phyloP scores from a whole-genome alignment of 2,888 invertebrate species.

The Deilephila porcellus region DNA sequence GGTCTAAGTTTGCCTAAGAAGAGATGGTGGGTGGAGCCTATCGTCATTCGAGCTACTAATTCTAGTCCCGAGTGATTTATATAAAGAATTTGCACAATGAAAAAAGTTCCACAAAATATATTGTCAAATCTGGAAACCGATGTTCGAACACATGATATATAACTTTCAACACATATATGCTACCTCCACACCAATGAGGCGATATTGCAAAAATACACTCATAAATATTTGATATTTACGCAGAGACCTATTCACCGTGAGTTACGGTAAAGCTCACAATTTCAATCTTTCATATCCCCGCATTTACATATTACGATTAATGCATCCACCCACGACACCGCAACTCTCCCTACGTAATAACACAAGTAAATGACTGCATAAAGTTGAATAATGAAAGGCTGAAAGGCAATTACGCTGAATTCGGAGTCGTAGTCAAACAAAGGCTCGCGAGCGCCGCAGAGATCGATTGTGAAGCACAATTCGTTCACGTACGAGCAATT shows the following conservation, averaged over 20 bases:
- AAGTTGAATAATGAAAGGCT: conserved; percentile 84
- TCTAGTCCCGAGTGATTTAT: no score
- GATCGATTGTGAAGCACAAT: conserved; percentile 81
- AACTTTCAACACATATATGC: no score
- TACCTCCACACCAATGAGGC: no score
- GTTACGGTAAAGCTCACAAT: conserved; percentile 55
- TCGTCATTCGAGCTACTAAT: no score
- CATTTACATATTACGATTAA: conserved; percentile 84
- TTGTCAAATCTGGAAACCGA: no score
- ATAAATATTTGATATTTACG: conserved; percentile 29
- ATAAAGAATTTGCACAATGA: no score
- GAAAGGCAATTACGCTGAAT: conserved; percentile 84
- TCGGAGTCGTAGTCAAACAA: conserved; percentile 83
- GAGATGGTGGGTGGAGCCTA: no score
- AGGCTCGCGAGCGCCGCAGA: conserved; percentile 71
- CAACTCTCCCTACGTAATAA: conserved; percentile 82
- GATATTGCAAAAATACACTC: conserved; percentile 25
- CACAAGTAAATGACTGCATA: conserved; percentile 84
- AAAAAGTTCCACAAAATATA: no score
- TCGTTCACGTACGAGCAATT: conserved; percentile 82
- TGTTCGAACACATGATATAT: no score
- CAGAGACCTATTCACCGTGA: background rate
- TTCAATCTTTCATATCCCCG: conserved; percentile 80
- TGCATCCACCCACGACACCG: conserved; percentile 81
- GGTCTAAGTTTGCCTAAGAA: no score